Percentiles rank a stretch among this genome's conserved stretches.
phyloP scores from a whole-genome alignment of 2,113 vertebrate species.

The Microcebus lehilahytsara region DNA sequence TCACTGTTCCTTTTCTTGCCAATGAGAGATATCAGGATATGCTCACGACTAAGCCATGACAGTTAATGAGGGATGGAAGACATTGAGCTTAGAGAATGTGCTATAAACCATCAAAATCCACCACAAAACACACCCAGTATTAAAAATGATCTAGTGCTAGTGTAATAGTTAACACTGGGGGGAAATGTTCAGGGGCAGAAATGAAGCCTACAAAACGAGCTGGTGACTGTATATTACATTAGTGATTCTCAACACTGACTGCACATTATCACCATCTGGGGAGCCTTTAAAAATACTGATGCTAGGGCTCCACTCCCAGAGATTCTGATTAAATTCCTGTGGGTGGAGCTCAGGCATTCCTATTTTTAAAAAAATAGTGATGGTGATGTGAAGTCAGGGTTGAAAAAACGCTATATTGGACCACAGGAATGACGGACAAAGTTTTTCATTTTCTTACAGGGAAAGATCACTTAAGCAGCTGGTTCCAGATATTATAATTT shows the following conservation, averaged over 20 bases:
- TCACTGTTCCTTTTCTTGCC: constrained; percentile 27
- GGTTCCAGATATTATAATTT: neutral
- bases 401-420: neutral
- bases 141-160: constrained; percentile 43
- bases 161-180: neutral
- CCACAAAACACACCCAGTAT: constrained; percentile 15
- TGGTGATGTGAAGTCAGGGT: neutral
- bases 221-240: constrained; percentile 20
- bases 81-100: constrained; percentile 11
- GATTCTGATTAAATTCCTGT: constrained; percentile 32
- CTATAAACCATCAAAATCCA: constrained; percentile 38
- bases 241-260: constrained; percentile 55
- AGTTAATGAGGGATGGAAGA: constrained; percentile 55
- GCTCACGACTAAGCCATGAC: neutral
- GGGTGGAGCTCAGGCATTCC: neutral
- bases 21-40: neutral
- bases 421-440: neutral
- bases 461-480: constrained; percentile 3
- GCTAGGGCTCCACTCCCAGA: constrained; percentile 26
- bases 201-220: constrained; percentile 33
- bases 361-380: neutral
- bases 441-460: neutral
- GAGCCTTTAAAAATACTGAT: constrained; percentile 56
- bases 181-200: constrained; percentile 31
- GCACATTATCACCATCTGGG: constrained; percentile 57